These are phyloP conservation scores for Bradypodion ventrale DNA, from an alignment of 2,797 vertebrate species.

Conservation along the genomic window DNA sequence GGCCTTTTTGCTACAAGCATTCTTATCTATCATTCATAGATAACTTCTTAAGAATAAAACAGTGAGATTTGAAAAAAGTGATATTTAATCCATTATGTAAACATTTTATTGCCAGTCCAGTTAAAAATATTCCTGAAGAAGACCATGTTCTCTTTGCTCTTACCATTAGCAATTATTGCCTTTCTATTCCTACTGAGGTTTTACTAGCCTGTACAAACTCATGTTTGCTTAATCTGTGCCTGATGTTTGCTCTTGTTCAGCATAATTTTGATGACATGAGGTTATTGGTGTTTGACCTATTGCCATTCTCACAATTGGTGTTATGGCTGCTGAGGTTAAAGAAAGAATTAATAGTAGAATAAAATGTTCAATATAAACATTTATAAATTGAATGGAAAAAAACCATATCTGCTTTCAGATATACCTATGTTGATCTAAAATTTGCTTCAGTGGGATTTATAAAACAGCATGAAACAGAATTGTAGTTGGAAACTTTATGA, in stretches of 20 bases:
- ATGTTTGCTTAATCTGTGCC: background rate
- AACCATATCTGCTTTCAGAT: background rate
- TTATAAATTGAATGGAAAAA: background rate
- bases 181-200: background rate
- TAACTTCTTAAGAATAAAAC: background rate
- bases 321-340: background rate
- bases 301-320: rapidly evolving
- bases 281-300: background rate
- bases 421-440: background rate
- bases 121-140: background rate
- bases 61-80: background rate
- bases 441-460: background rate
- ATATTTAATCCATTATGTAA: background rate
- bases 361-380: background rate
- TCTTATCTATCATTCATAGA: background rate
- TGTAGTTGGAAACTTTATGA: background rate
- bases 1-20: background rate
- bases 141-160: background rate
- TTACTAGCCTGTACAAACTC: background rate
- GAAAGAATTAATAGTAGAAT: background rate
- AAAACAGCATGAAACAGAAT: background rate
- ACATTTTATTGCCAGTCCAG: background rate
- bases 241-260: background rate
- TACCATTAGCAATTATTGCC: background rate
- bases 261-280: background rate